phyloP scores from a whole-genome alignment of 1,140 invertebrate species.

The Homalodisca vitripennis region DNA sequence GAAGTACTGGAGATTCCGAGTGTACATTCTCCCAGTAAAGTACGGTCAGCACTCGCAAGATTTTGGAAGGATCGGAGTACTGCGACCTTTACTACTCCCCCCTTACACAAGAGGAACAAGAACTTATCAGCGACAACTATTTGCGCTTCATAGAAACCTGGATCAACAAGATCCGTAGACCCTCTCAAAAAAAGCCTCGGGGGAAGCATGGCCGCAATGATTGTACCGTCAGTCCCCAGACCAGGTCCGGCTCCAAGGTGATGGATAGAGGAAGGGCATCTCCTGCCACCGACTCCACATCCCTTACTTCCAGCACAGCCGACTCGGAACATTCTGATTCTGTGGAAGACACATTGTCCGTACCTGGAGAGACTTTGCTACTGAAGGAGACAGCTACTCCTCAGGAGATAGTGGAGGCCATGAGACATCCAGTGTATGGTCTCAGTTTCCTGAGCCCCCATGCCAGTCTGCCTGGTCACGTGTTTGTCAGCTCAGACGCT shows the following conservation, averaged over 20 bases:
- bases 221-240: no score
- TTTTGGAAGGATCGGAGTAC: conserved; percentile 64
- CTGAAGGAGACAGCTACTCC: conserved; percentile 61
- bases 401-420: conserved; percentile 75
- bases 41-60: conserved; percentile 68
- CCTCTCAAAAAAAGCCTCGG: conserved; percentile 56
- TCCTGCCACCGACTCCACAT: conserved; percentile 56
- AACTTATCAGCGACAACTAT: conserved; percentile 67
- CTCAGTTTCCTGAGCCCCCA: conserved; percentile 71
- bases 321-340: conserved; percentile 33
- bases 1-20: conserved; percentile 94
- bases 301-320: conserved; percentile 43
- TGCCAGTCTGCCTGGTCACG: conserved; percentile 70
- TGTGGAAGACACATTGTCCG: conserved; percentile 4
- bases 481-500: conserved; percentile 91
- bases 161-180: conserved; percentile 84
- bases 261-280: conserved; percentile 63
- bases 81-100: conserved; percentile 82
- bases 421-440: conserved; percentile 70
- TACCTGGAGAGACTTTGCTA: conserved; percentile 39
- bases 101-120: conserved; percentile 61
- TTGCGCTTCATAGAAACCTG: conserved; percentile 84
- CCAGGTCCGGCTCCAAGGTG: conserved; percentile 67
- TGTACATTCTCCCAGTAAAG: conserved; percentile 80
- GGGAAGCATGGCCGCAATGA: no score